Evolutionary conservation across 2,797 vertebrate species (phyloP), one percentile per base, ranked within the genome.

Genomic region (Allobates femoralis): DNA sequence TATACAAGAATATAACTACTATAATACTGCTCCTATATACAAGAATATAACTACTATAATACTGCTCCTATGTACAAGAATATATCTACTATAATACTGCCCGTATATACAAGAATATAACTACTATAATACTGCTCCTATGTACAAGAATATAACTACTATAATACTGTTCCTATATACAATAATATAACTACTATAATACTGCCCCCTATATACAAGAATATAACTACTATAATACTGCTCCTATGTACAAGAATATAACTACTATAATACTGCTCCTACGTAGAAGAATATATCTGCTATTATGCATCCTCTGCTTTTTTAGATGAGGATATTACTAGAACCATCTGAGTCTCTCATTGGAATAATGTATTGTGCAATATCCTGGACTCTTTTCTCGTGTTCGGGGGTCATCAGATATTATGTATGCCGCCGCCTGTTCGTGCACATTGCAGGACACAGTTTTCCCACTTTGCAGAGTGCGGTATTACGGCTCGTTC

Each of bases 141-240:
- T 58, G 26, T n/a, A 58, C 21, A 58, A 58, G 21, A 58, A 23
- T 58, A 58, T 12, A n/a, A 60, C 60, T 62, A 62, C 60, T 28
- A 62, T 62, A 62, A 62, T 62, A 62, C 60, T 62, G 10, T 7
- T n/a, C 5, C 21, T 58, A 58, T 58, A 60, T n/a, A n/a, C n/a
- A n/a, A n/a, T n/a, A n/a, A n/a, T n/a, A n/a, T 12, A n/a, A 60
- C 60, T 62, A 62, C 60, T 28, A 28, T 62, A 62, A 62, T 62
- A 62, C 60, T 62, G n/a, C 56, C 14, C n/a, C 60, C 60, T 62
- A 62, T 62, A n/a, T 62, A 62, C 60, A 62, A 62, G 60, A 62
- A 26, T 62, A 62, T 62, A 28, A 62, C n/a, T 28, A 62, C 60
- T 62, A 62, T 62, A 62, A 58, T 58, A 41, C 37, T 41, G 37